Evolutionary conservation across 2,113 vertebrate genomes (phyloP), one percentile per base, ranked within the genome.

Genomic region (Calidris pygmaea): DNA sequence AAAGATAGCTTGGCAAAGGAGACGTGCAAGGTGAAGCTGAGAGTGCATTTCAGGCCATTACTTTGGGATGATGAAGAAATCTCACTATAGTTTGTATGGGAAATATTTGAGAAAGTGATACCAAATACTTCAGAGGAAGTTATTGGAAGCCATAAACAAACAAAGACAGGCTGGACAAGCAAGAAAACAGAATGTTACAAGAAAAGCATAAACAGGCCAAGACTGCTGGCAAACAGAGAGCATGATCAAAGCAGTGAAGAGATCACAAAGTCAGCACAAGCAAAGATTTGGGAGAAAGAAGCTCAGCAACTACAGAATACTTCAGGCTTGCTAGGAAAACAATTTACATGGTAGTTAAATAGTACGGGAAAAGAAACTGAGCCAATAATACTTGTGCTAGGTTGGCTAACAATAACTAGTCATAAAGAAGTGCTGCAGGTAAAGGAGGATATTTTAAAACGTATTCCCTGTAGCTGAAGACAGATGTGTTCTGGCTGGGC

Each of bases 71-170:
- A 76, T 74, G 82, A 83, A 93, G 74, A 79, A 79, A 95, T 85
- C 43, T 87, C 68, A n/a, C 26, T 67, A 29, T n/a, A 85, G 59
- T n/a, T 76, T 88, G 15, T 76, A 71, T 95, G 77, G 87, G 89
- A 97, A 96, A 91, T 82, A 85, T 67, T 90, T 80, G 55, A 90
- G 90, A 89, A 96, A 90, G 90, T 94, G 89, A 83, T 82, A 88
- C 53, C 53, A 80, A 70, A 79, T 76, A 83, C 50, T 95, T 85
- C 82, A 94, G 87, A 91, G 82, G 91, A 93, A 87, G 81, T 93
- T 96, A 95, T 34, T 76, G 59, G 37, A 90, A 94, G 58, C 70
- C 78, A 86, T 96, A 95, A 96, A 93, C 86, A 93, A 95, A 91
- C 62, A 94, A 90, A 90, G 95, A 88, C 82, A 91, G 95, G 85